A percentile compares a stretch with the other conserved stretches of the same genome.
Evolutionary conservation across 92 coral and sea anemone species (phyloP).

Genomic region (Galaxea fascicularis): DNA sequence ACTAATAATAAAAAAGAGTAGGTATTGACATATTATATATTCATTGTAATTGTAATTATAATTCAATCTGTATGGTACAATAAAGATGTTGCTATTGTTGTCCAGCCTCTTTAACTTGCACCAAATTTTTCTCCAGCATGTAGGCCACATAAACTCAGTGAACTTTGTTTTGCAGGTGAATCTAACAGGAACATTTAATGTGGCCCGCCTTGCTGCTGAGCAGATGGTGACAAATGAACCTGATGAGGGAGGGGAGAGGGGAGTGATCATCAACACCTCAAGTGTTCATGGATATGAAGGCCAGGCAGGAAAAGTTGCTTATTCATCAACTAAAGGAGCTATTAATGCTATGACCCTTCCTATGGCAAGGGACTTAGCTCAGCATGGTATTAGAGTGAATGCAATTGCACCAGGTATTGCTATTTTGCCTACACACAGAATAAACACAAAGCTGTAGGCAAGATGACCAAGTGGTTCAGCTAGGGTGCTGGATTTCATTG

Average conservation of each 20-base stretch:
- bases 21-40: too few species aligned
- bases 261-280: constrained; percentile 83
- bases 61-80: too few species aligned
- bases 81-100: too few species aligned
- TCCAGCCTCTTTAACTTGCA: neutral
- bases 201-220: constrained; percentile 76
- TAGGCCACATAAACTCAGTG: neutral
- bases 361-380: constrained; percentile 83
- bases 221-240: constrained; percentile 78
- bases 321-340: constrained; percentile 86
- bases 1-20: too few species aligned
- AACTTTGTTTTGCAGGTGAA: constrained; percentile 68
- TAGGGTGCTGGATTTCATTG: too few species aligned
- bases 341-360: constrained; percentile 85
- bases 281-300: constrained; percentile 88
- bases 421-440: too few species aligned
- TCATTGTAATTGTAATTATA: too few species aligned
- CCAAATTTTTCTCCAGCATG: neutral
- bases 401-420: constrained; percentile 80
- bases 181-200: constrained; percentile 79
- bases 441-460: too few species aligned
- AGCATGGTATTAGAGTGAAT: constrained; percentile 89
- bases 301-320: constrained; percentile 80
- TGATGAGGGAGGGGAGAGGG: constrained; percentile 81
- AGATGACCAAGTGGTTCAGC: too few species aligned